Evolutionary conservation across 2,888 invertebrate genomes (phyloP).

Genomic region (Shargacucullia verbasci): DNA sequence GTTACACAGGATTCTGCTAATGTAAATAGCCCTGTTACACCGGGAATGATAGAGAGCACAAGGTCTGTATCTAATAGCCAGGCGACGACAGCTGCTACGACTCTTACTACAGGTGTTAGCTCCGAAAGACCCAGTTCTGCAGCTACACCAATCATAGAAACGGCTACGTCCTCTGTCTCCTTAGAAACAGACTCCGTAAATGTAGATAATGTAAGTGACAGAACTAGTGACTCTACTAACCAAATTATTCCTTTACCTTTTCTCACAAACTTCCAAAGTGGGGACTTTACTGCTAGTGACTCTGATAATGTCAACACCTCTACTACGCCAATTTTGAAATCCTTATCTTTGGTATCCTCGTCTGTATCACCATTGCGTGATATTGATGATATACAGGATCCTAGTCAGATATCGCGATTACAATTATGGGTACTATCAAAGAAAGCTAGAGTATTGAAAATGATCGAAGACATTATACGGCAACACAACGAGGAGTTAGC

Average conservation of each 20-base stretch:
- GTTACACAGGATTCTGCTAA: constrained; percentile 57
- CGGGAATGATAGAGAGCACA: constrained; percentile 58
- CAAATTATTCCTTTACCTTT: constrained; percentile 72
- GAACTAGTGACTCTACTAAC: constrained; percentile 65
- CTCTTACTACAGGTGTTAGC: constrained; percentile 35
- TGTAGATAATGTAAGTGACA: constrained; percentile 59
- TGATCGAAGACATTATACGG: constrained; percentile 85
- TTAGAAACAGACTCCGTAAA: constrained; percentile 58
- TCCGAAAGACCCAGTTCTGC: constrained; percentile 34
- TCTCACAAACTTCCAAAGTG: constrained; percentile 74
- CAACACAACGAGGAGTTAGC: constrained; percentile 83
- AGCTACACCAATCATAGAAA: constrained; percentile 39
- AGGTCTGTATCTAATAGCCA: constrained; percentile 66
- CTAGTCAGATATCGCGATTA: constrained; percentile 74
- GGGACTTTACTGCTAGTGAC: constrained; percentile 66
- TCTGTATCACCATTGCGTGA: constrained; percentile 59
- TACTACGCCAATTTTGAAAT: constrained; percentile 43
- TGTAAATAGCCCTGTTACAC: constrained; percentile 76
- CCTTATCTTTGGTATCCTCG: constrained; percentile 54
- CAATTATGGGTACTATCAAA: constrained; percentile 85
- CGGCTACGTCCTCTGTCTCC: constrained; percentile 64
- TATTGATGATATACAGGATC: constrained; percentile 66
- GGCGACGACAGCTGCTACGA: constrained; percentile 58
- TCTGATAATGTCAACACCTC: constrained; percentile 48
- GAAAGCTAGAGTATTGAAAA: constrained; percentile 84